A percentile compares a stretch with the other conserved stretches of the same genome.
These are phyloP conservation scores for Pollachius pollachius DNA, from an alignment of 2,113 vertebrate genomes.

Conservation along the genomic window DNA sequence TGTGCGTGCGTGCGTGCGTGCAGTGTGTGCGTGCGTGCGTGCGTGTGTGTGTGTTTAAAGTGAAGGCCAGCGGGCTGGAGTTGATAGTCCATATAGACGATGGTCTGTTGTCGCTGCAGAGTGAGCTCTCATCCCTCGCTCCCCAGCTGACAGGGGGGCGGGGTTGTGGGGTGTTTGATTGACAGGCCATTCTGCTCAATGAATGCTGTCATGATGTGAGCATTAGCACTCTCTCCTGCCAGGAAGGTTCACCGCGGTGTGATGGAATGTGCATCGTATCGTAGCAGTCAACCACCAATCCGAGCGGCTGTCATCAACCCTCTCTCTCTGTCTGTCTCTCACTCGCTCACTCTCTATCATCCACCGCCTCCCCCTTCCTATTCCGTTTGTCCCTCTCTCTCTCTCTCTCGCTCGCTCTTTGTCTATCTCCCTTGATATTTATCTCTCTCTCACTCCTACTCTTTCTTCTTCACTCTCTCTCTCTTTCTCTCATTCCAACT, in stretches of 20 bases:
- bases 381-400: slow-evolving; percentile 1
- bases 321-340: neutral
- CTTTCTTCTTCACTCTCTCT: too few species aligned
- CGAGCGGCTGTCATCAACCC: slow-evolving; percentile 31
- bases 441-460: too few species aligned
- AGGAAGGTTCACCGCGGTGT: slow-evolving; percentile 44
- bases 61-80: slow-evolving; percentile 25
- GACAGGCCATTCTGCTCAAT: slow-evolving; percentile 57
- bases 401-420: slow-evolving; percentile 6
- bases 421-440: too few species aligned
- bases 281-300: slow-evolving; percentile 40
- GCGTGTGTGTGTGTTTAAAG: slow-evolving; percentile 34
- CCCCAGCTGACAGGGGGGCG: slow-evolving; percentile 13
- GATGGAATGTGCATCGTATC: slow-evolving; percentile 46
- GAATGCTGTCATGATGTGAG: slow-evolving; percentile 62
- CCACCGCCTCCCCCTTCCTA: neutral
- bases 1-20: neutral
- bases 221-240: slow-evolving; percentile 56
- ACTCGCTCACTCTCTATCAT: neutral
- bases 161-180: slow-evolving; percentile 38
- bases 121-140: slow-evolving; percentile 50
- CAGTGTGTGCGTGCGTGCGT: too few species aligned
- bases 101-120: slow-evolving; percentile 48
- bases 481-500: too few species aligned
- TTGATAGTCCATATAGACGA: slow-evolving; percentile 30